Evolutionary conservation across 2,113 vertebrate genomes (phyloP).

Genomic region (Clarias macrocephalus): DNA sequence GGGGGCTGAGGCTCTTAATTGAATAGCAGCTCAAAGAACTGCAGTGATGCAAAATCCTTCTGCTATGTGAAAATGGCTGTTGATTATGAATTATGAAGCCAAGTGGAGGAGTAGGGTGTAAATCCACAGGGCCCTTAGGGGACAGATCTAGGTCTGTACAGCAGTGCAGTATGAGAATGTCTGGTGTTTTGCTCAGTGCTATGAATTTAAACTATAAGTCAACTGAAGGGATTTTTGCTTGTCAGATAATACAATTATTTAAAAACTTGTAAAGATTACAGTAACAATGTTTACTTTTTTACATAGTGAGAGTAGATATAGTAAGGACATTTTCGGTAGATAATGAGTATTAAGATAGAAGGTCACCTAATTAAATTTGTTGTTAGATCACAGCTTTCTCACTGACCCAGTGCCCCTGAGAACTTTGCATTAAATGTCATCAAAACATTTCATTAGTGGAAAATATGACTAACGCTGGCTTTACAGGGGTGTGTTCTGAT

Average conservation of each 20-base stretch:
- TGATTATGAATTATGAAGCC: slow-evolving; percentile 9
- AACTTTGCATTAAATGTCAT: not conserved
- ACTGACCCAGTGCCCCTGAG: not conserved
- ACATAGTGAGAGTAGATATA: not conserved
- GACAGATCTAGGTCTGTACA: slow-evolving; percentile 9
- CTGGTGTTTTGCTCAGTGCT: not conserved
- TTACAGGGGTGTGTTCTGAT: not conserved
- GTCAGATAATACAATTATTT: not conserved
- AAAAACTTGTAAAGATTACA: not conserved
- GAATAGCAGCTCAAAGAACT: slow-evolving; percentile 2
- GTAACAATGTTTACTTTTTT: not conserved
- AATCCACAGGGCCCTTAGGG: slow-evolving; percentile 7
- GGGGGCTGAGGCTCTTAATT: not conserved
- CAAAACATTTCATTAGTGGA: not conserved
- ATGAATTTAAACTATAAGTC: not conserved
- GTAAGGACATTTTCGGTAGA: not conserved
- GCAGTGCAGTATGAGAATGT: not conserved
- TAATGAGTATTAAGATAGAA: not conserved
- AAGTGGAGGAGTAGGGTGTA: slow-evolving; percentile 5
- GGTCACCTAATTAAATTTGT: not conserved
- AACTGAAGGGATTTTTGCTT: not conserved
- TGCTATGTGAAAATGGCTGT: not conserved
- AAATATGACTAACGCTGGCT: not conserved
- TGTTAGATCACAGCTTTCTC: not conserved
- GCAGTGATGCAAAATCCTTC: not conserved